Evolutionary conservation across 2,113 vertebrate species (phyloP), one percentile per base, ranked within the genome.

Genomic region (Myiagra hebetior): DNA sequence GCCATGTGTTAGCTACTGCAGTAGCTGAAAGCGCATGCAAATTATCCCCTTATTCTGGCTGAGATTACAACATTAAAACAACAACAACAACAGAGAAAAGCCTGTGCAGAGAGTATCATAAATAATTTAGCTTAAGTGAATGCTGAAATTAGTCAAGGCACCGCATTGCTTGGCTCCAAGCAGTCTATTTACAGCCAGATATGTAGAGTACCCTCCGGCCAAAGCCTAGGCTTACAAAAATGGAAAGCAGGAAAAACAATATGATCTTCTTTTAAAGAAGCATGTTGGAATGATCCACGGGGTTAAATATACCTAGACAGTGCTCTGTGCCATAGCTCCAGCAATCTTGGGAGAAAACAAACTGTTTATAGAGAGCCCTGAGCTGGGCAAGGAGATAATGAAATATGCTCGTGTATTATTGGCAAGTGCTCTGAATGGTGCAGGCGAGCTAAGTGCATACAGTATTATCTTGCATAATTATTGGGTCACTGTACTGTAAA

Each of bases 51-150:
- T 95, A 85, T 69, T 96, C 87, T 94, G 90, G 20, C 85, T 69
- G 84, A 72, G 70, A 94, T 63, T 87, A 79, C 44, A 74, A 65
- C 84, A 91, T 93, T 92, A 95, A 86, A 91, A 94, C 95, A 98
- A 97, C 92, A 69, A 95, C 83, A 93, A 95, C 83, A 93, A 95
- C 93, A 89, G 64, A 82, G 84, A 83, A 83, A 94, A 84, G 88
- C 56, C 63, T 70, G 59, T 82, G 91, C 23, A 52, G 81, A 87
- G 93, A 95, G 92, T 93, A 96, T 97, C 97, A 97, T 98, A 98
- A 98, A 98, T 98, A 98, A 98, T 98, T 98, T 97, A 94, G 95
- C 97, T 97, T 97, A 98, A 98, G 94, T 98, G 98, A 98, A 98
- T 94, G 98, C 96, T 98, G 98, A 98, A 98, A 98, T 98, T 98